Percentiles rank a stretch among this genome's conserved stretches.
phyloP scores from a whole-genome alignment of 2,888 invertebrate species.

The Caenorhabditis doughertyi region DNA sequence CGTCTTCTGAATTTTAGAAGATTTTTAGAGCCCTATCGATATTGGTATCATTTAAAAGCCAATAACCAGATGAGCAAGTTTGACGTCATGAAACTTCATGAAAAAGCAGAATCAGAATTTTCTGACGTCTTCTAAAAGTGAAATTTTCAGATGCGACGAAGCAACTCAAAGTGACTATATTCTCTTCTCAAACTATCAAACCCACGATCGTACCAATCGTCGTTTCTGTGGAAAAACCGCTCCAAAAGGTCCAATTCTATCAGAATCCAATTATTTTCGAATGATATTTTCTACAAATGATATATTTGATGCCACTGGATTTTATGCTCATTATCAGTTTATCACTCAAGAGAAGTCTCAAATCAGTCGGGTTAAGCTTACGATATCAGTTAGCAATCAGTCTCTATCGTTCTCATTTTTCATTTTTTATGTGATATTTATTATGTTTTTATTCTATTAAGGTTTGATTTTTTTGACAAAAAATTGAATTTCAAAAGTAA shows the following conservation, averaged over 20 bases:
- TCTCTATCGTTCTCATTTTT: slow-evolving; percentile 21
- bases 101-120: too few relatives aligned
- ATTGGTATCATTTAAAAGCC: too few relatives aligned
- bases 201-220: slow-evolving; percentile 92
- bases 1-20: too few relatives aligned
- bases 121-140: too few relatives aligned
- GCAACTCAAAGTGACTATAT: slow-evolving; percentile 95
- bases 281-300: slow-evolving; percentile 96
- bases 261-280: slow-evolving; percentile 88
- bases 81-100: too few relatives aligned
- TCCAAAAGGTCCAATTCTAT: slow-evolving; percentile 70
- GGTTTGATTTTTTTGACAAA: neutral
- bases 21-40: neutral
- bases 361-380: slow-evolving; percentile 73
- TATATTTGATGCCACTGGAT: slow-evolving; percentile 94
- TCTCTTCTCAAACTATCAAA: slow-evolving; percentile 95
- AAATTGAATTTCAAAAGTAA: too few relatives aligned
- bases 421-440: slow-evolving; percentile 38
- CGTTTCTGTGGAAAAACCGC: slow-evolving; percentile 90
- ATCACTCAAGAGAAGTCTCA: slow-evolving; percentile 75
- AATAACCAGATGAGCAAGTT: too few relatives aligned
- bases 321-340: slow-evolving; percentile 93
- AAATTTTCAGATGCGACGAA: slow-evolving; percentile 89
- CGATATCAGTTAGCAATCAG: slow-evolving; percentile 51
- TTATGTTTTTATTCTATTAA: slow-evolving; percentile 6